Percentiles rank a stretch among this genome's conserved stretches.
phyloP scores from a whole-genome alignment of 1,140 invertebrate species.

The Frieseomelitta varia region DNA sequence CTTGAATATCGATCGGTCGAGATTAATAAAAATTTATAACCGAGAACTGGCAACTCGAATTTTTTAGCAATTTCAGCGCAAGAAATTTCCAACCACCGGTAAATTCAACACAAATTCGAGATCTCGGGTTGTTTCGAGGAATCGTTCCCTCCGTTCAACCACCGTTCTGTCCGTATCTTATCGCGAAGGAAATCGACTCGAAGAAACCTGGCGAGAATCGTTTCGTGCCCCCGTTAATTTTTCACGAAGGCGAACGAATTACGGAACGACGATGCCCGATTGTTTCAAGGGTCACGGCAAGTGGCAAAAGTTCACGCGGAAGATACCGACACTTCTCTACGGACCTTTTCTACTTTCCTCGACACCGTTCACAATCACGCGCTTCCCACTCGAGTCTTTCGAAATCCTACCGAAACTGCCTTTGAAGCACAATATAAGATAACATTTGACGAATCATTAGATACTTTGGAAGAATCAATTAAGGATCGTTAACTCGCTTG shows the following conservation, averaged over 20 bases:
- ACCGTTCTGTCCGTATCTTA: background rate
- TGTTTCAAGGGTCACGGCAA: slow-evolving; percentile 33
- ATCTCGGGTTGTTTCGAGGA: background rate
- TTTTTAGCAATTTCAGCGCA: background rate
- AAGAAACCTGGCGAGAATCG: background rate
- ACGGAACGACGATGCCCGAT: slow-evolving; percentile 13
- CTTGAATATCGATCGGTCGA: slow-evolving; percentile 30
- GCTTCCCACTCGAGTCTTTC: no score
- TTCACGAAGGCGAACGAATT: background rate
- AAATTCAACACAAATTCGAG: background rate
- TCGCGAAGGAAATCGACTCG: background rate
- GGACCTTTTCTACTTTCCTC: slow-evolving; percentile 14
- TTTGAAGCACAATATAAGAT: background rate
- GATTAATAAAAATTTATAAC: background rate
- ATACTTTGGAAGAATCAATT: background rate
- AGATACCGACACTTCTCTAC: slow-evolving; percentile 1
- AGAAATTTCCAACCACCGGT: background rate
- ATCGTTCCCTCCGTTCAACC: background rate
- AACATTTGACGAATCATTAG: background rate
- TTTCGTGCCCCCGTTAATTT: slow-evolving; percentile 37
- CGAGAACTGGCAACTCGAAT: background rate
- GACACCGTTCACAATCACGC: background rate
- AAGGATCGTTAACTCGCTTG: background rate
- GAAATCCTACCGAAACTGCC: background rate
- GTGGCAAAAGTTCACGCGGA: slow-evolving; percentile 17